Percentiles rank a stretch among this genome's conserved stretches.
phyloP scores from a whole-genome alignment of 2,797 vertebrate genomes.

The Balearica regulorum region DNA sequence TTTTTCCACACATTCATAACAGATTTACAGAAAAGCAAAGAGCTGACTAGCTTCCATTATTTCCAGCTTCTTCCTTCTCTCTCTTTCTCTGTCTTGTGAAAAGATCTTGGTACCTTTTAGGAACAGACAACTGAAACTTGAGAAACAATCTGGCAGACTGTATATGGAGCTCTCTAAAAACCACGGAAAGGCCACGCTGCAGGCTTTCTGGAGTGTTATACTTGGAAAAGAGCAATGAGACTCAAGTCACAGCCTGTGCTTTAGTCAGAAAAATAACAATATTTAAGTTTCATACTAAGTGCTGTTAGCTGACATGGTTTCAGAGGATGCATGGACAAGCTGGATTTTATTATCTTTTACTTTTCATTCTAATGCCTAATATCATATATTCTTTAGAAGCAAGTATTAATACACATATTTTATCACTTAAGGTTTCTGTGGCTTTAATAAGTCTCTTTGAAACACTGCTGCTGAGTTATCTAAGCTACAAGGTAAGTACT shows the following conservation, averaged over 20 bases:
- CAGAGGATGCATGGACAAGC: background rate
- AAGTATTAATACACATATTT: background rate
- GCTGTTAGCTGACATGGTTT: background rate
- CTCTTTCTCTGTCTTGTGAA: background rate
- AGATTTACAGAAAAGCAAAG: background rate
- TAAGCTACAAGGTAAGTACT: slow-evolving; percentile 84
- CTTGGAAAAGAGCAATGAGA: background rate
- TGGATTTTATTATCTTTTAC: background rate
- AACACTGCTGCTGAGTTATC: slow-evolving; percentile 82
- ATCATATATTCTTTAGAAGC: background rate
- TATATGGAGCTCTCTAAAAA: background rate
- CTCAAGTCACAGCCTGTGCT: background rate
- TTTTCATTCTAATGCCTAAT: background rate
- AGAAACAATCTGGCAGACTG: background rate
- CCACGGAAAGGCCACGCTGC: background rate
- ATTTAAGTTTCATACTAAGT: background rate
- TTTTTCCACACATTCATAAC: background rate
- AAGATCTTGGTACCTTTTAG: background rate
- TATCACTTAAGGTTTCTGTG: slow-evolving; percentile 77
- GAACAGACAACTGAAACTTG: background rate
- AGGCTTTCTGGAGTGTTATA: background rate
- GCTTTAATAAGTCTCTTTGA: slow-evolving; percentile 83
- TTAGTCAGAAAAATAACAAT: background rate
- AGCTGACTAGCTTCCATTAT: background rate
- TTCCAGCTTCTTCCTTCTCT: background rate